Conservation (phyloP, 2,888 invertebrate species). For the Meiosimyza platycephala region DNA sequence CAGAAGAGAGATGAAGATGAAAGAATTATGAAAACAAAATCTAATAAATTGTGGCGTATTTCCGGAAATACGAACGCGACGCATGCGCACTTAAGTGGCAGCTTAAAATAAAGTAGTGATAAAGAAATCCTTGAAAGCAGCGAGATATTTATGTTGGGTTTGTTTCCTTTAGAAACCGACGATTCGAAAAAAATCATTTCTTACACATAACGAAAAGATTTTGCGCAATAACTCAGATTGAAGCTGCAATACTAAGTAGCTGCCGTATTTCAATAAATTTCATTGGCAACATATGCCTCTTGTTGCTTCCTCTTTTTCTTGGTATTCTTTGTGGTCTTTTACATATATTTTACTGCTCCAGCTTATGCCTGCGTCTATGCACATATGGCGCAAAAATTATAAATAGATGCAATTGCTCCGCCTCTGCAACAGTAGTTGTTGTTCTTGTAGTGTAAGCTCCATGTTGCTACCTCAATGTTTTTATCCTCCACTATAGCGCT, state of each 20-base stretch:
- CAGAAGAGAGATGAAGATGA: no score
- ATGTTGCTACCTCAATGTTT: no score
- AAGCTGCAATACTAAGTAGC: no score
- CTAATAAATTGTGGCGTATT: constrained; percentile 10
- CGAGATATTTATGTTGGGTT: background rate
- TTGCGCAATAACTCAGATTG: no score
- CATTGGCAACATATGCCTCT: constrained; percentile 23
- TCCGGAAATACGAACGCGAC: constrained; percentile 23
- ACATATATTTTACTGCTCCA: background rate
- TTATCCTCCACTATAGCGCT: no score
- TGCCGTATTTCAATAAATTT: background rate
- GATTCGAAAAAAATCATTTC: no score
- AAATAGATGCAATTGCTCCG: constrained; percentile 10
- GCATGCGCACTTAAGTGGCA: constrained; percentile 16
- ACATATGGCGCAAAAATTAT: constrained; percentile 23
- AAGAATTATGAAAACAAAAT: background rate
- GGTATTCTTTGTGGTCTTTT: background rate
- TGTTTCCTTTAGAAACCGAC: no score
- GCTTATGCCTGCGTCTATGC: background rate
- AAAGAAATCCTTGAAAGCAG: constrained; percentile 6
- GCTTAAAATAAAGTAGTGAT: background rate
- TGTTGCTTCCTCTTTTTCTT: background rate
- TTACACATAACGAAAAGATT: no score
- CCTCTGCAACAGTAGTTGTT: no score
- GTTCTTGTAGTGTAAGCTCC: no score